These are phyloP conservation scores for Hylyphantes graminicola DNA, from an alignment of 1,140 invertebrate genomes.

Conservation along the genomic window DNA sequence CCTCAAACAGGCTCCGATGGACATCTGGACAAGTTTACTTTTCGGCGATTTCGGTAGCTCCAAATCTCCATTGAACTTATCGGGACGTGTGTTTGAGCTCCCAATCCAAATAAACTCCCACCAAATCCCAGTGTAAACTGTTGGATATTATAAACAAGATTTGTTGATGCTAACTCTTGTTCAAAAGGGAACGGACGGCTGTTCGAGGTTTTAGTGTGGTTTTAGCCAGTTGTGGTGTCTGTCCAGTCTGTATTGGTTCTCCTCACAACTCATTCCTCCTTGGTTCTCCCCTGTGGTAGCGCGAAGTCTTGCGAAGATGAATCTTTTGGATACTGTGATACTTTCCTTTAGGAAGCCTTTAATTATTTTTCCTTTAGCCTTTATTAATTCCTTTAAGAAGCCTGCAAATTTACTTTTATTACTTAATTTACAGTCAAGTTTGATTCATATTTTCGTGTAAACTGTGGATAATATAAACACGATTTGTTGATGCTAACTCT, in stretches of 20 bases:
- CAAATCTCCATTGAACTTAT: constrained; percentile 49
- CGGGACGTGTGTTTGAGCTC: background rate
- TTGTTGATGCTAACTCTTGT: constrained; percentile 50
- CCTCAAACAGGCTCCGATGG: background rate
- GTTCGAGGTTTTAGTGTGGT: background rate
- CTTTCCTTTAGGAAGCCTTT: no score
- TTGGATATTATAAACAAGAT: constrained; percentile 52
- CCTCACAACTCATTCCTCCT: no score
- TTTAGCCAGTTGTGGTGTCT: constrained; percentile 4
- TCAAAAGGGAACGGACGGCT: constrained; percentile 3
- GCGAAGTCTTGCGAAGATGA: no score
- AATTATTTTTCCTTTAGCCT: no score
- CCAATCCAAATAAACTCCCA: constrained; percentile 54
- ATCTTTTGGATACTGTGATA: no score
- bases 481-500: constrained; percentile 53
- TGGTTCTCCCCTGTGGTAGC: no score
- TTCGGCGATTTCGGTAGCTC: background rate
- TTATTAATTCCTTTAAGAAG: no score
- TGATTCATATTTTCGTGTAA: no score
- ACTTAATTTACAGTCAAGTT: no score
- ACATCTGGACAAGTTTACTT: background rate
- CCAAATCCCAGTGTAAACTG: constrained; percentile 49
- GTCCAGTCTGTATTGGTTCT: no score
- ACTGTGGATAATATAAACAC: constrained; percentile 52
- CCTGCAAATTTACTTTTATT: no score